These are phyloP conservation scores for Drosophila koepferae DNA, from an alignment of 2,888 invertebrate species.

Conservation along the genomic window DNA sequence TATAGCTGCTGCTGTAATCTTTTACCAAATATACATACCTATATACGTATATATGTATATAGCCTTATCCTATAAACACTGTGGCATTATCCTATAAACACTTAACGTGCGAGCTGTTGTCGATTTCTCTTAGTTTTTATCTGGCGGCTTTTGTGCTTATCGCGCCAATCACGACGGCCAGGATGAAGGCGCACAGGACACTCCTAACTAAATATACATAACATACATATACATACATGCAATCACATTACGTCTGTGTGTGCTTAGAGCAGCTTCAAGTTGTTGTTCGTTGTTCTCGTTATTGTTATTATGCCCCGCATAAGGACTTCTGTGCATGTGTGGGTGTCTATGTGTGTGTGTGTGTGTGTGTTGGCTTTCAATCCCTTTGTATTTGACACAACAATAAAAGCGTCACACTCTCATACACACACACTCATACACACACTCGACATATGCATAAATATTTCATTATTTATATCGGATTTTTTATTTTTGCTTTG, in stretches of 20 bases:
- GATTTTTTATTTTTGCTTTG: conserved; percentile 51
- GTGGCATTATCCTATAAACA: conserved; percentile 70
- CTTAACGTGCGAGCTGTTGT: conserved; percentile 71
- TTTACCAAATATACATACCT: conserved; percentile 11
- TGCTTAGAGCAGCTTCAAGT: conserved; percentile 67
- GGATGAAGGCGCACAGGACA: conserved; percentile 23
- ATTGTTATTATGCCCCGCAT: conserved; percentile 64
- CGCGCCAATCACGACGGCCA: conserved; percentile 62
- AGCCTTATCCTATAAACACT: conserved; percentile 72
- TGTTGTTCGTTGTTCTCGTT: conserved; percentile 63
- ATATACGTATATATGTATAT: neutral
- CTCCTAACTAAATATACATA: conserved; percentile 52
- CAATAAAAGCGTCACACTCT: conserved; percentile 53
- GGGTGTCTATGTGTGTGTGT: conserved; percentile 30
- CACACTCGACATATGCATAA: conserved; percentile 46
- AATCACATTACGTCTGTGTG: conserved; percentile 15
- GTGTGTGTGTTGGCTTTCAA: conserved; percentile 47
- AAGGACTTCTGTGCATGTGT: conserved; percentile 33
- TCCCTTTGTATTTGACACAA: conserved; percentile 72
- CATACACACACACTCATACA: conserved; percentile 27
- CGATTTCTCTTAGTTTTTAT: conserved; percentile 56
- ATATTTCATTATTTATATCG: conserved; percentile 78
- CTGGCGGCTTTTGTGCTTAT: conserved; percentile 70
- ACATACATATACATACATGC: conserved; percentile 16
- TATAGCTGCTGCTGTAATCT: conserved; percentile 50